Evolutionary conservation across 2,797 vertebrate species (phyloP).

Genomic region (Aeoliscus strigatus): DNA sequence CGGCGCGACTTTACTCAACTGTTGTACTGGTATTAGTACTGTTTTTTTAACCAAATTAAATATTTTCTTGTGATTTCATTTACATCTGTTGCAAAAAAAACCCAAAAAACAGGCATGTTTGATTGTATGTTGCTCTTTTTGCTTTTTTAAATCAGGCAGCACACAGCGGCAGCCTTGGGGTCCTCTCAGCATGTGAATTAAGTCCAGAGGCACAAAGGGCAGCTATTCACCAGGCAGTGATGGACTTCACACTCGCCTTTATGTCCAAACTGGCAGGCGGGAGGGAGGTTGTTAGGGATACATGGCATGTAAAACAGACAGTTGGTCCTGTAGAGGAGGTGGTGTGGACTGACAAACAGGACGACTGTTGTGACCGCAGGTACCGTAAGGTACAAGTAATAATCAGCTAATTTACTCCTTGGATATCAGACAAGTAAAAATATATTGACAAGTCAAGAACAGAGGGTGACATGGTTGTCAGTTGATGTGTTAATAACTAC

Average conservation of each 20-base stretch:
- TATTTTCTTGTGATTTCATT: no score
- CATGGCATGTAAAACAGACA: constrained; percentile 35
- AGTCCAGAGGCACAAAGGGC: constrained; percentile 69
- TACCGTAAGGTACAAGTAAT: no score
- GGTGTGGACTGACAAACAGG: constrained; percentile 14
- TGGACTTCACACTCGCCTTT: constrained; percentile 71
- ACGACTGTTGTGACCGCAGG: constrained; percentile 1
- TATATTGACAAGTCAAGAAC: no score
- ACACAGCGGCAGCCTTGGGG: constrained; percentile 53
- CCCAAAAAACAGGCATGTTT: no score
- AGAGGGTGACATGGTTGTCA: no score
- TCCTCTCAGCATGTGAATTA: constrained; percentile 71
- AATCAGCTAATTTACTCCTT: no score
- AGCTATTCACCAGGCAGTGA: constrained; percentile 70
- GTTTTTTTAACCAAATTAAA: constrained; percentile 23
- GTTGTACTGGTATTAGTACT: constrained; percentile 13
- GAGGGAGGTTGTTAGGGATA: constrained; percentile 30
- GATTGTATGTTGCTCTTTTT: no score
- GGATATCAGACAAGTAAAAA: no score
- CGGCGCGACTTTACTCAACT: constrained; percentile 32
- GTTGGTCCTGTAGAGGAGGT: constrained; percentile 14
- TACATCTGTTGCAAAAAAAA: no score
- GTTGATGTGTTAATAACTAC: no score
- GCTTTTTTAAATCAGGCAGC: constrained; percentile 65
- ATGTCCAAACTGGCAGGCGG: constrained; percentile 58